Conservation (phyloP, 2,888 invertebrate species). For the Ariolimax columbianus region DNA sequence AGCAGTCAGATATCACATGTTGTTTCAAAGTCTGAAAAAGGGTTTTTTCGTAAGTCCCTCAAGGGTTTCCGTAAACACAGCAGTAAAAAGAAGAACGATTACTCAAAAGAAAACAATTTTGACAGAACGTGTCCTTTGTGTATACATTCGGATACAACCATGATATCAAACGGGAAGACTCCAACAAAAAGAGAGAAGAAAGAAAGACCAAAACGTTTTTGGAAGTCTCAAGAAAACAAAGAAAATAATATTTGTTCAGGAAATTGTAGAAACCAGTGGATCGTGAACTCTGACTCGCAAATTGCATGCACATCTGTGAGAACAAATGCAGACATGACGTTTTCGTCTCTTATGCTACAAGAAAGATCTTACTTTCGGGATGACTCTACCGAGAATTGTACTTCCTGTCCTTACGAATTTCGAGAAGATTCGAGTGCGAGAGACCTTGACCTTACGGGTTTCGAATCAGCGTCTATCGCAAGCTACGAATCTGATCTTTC, state of each 20-base stretch:
- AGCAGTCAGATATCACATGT: not conserved
- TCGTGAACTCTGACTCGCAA: conserved; percentile 11
- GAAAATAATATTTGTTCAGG: not conserved
- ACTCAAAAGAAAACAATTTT: not conserved
- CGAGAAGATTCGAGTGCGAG: conserved; percentile 21
- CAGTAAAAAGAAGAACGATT: not conserved
- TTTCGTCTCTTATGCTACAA: not conserved
- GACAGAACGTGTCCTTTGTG: conserved; percentile 27
- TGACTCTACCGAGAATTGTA: conserved; percentile 38
- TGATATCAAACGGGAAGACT: not conserved
- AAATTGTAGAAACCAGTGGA: conserved; percentile 9
- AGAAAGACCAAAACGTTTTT: conserved; percentile 20
- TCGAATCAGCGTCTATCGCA: conserved; percentile 41
- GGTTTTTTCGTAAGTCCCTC: conserved; percentile 47
- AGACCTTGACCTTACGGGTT: conserved; percentile 32
- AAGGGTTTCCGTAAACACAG: conserved; percentile 28
- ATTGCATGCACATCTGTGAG: not conserved
- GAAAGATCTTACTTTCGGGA: conserved; percentile 40
- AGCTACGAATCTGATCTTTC: conserved; percentile 47
- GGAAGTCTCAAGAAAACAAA: conserved; percentile 33
- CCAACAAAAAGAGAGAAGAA: conserved; percentile 5
- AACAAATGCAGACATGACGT: not conserved
- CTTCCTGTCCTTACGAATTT: conserved; percentile 11
- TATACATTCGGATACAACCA: not conserved
- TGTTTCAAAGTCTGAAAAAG: conserved; percentile 20